Percentiles rank a stretch among this genome's conserved stretches.
phyloP scores from a whole-genome alignment of 2,797 vertebrate species.

The Gadopsis bispinosus region DNA sequence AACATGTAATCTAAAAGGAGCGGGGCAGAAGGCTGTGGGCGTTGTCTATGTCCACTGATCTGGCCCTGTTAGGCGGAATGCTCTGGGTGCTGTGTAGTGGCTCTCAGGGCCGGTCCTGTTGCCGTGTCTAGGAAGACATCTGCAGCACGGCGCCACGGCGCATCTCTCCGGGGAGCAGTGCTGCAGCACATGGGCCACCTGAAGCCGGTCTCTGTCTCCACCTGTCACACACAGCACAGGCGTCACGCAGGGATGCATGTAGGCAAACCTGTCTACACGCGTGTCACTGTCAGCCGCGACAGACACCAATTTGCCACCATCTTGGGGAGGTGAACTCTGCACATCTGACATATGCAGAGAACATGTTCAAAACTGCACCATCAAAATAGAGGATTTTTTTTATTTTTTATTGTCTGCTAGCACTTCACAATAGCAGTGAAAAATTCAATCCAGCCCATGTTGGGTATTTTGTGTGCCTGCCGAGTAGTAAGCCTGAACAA shows the following conservation, averaged over 20 bases:
- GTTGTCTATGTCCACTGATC: constrained; percentile 55
- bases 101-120: constrained; percentile 50
- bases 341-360: constrained; percentile 34
- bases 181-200: constrained; percentile 52
- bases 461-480: constrained; percentile 55
- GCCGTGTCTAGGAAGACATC: constrained; percentile 55
- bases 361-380: constrained; percentile 41
- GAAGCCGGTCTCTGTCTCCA: constrained; percentile 64
- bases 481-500: constrained; percentile 53
- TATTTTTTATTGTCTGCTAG: constrained; percentile 34
- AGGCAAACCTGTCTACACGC: constrained; percentile 59
- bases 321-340: constrained; percentile 31
- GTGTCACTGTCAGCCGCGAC: constrained; percentile 54
- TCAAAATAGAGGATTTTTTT: constrained; percentile 31
- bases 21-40: constrained; percentile 70
- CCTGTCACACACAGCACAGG: constrained; percentile 61
- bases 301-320: constrained; percentile 56
- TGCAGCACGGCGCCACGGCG: constrained; percentile 28
- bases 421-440: constrained; percentile 49
- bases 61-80: constrained; percentile 57
- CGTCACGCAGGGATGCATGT: constrained; percentile 52
- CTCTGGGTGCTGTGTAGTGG: constrained; percentile 48
- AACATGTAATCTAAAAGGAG: constrained; percentile 58
- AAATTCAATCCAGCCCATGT: constrained; percentile 39
- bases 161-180: constrained; percentile 41